Conservation (phyloP, 2,797 vertebrate genomes). For the Coccyzus lansbergi region DNA sequence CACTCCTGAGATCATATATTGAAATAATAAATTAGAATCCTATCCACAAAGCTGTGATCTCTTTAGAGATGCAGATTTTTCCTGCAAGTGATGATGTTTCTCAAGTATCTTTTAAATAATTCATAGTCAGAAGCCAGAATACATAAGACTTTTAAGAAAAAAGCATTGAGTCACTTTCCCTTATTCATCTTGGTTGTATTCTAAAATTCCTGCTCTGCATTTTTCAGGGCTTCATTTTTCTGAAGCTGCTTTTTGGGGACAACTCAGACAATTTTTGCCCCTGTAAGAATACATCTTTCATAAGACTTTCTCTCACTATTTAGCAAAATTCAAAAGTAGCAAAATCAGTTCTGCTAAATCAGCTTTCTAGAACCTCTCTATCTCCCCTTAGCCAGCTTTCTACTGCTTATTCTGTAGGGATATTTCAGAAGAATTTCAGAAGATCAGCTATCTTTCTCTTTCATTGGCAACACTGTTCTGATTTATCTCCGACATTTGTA, state of each 20-base stretch:
- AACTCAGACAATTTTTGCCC: not conserved
- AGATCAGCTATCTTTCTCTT: not conserved
- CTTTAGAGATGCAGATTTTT: slow-evolving; percentile 2
- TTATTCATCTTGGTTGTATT: not conserved
- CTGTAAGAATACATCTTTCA: not conserved
- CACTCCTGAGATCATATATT: not conserved
- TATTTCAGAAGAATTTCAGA: not conserved
- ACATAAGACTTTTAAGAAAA: not conserved
- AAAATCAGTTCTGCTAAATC: not conserved
- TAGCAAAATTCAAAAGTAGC: not conserved
- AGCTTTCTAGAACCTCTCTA: not conserved
- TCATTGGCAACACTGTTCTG: not conserved
- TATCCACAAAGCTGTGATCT: not conserved
- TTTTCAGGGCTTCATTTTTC: not conserved
- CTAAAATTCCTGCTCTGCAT: not conserved
- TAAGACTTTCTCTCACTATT: not conserved
- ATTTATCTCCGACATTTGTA: not conserved
- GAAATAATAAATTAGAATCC: not conserved
- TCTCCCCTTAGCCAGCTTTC: not conserved
- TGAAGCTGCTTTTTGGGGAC: not conserved
- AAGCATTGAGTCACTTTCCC: not conserved
- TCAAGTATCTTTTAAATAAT: not conserved
- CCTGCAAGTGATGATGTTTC: not conserved
- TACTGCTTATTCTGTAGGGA: not conserved
- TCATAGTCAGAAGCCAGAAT: not conserved